Conservation (phyloP, 2,113 vertebrate genomes). For the Hemicordylus capensis region DNA sequence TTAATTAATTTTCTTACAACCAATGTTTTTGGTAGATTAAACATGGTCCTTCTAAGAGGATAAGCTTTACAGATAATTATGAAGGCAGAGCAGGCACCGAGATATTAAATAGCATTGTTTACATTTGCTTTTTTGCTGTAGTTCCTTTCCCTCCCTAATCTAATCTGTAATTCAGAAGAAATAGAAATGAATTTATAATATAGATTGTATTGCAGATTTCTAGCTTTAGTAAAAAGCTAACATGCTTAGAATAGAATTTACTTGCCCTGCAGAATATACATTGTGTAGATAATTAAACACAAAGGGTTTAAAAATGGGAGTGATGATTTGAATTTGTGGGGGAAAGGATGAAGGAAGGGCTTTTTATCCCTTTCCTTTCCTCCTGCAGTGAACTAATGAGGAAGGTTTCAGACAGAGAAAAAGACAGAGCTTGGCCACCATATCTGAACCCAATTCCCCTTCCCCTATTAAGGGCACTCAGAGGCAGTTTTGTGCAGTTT, state of each 20-base stretch:
- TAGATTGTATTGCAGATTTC: not conserved
- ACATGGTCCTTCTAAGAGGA: conserved; percentile 24
- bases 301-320: not conserved
- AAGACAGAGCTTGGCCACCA: not conserved
- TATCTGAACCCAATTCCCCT: not conserved
- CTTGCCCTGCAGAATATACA: not conserved
- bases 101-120: conserved; percentile 36
- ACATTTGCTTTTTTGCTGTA: not conserved
- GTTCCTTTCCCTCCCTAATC: not conserved
- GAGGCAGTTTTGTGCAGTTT: not conserved
- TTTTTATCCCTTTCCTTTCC: not conserved
- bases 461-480: not conserved
- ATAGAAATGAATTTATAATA: not conserved
- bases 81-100: conserved; percentile 19
- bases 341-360: not conserved
- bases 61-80: conserved; percentile 25
- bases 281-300: not conserved
- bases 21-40: conserved; percentile 21
- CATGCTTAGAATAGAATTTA: not conserved
- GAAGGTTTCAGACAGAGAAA: not conserved
- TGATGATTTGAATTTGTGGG: not conserved
- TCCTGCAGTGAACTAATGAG: not conserved
- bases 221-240: not conserved
- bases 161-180: conserved; percentile 6
- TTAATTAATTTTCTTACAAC: conserved; percentile 23